phyloP scores from a whole-genome alignment of 2,113 vertebrate species.

The Tetrax tetrax region DNA sequence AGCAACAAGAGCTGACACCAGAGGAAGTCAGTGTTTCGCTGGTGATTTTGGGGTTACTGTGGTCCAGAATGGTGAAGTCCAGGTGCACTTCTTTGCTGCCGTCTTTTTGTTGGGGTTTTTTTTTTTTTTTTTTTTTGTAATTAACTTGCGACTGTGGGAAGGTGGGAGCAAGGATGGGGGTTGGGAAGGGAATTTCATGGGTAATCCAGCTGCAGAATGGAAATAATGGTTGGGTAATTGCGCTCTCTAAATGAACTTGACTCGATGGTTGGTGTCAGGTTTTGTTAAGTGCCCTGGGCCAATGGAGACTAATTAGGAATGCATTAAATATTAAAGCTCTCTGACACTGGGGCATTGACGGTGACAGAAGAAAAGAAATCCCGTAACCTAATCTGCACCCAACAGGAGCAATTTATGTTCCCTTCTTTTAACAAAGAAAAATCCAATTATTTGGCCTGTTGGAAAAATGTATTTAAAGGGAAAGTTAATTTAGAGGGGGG shows the following conservation, averaged over 20 bases:
- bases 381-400: constrained; percentile 80
- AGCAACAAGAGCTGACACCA: not conserved
- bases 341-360: constrained; percentile 75
- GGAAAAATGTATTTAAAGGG: constrained; percentile 75
- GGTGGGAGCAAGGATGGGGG: constrained; percentile 4
- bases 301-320: constrained; percentile 81
- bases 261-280: constrained; percentile 76
- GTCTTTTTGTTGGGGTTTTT: too few species aligned
- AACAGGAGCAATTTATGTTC: constrained; percentile 82
- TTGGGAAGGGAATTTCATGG: constrained; percentile 44
- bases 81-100: not conserved
- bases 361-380: constrained; percentile 81
- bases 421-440: constrained; percentile 78
- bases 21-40: not conserved
- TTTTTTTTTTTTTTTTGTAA: constrained; percentile 41
- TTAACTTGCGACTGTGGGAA: constrained; percentile 48
- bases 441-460: constrained; percentile 77
- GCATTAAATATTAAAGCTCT: constrained; percentile 84
- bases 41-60: not conserved
- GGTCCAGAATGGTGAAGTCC: not conserved
- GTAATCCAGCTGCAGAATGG: constrained; percentile 53
- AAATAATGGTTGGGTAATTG: constrained; percentile 76
- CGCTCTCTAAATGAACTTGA: constrained; percentile 82
- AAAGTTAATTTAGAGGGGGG: constrained; percentile 66
- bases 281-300: constrained; percentile 80